Conservation (phyloP, 1,140 invertebrate species). For the Centruroides vittatus region DNA sequence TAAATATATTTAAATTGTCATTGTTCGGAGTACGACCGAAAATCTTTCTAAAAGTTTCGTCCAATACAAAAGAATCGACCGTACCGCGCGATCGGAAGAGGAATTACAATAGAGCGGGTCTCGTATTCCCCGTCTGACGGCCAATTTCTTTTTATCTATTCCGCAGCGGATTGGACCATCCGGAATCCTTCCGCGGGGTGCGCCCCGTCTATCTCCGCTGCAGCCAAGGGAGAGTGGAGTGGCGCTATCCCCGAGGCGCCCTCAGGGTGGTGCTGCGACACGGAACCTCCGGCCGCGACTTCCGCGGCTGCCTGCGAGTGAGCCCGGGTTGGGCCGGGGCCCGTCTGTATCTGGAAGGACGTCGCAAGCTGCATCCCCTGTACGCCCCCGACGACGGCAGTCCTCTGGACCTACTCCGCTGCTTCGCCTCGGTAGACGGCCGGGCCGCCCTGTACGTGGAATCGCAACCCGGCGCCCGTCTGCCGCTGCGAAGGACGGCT, state of each 20-base stretch:
- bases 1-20: no score
- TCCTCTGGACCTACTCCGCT: conserved; percentile 18
- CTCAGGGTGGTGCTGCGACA: conserved; percentile 46
- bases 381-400: conserved; percentile 34
- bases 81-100: no score
- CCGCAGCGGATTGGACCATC: no score
- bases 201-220: conserved; percentile 62
- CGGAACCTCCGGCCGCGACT: conserved; percentile 32
- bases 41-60: no score
- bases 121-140: no score
- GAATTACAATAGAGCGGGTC: no score
- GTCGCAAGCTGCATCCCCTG: conserved; percentile 42
- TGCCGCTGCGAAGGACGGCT: conserved; percentile 35
- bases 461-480: conserved; percentile 29
- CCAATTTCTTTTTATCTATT: no score
- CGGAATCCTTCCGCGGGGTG: conserved; percentile 36
- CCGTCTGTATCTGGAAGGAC: conserved; percentile 52
- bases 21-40: no score
- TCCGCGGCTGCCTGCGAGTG: conserved; percentile 51
- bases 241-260: conserved; percentile 59
- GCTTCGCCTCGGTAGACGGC: conserved; percentile 50
- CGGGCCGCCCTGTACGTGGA: conserved; percentile 58
- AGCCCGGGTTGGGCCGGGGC: conserved; percentile 30
- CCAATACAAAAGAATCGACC: no score
- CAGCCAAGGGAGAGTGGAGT: conserved; percentile 48